Evolutionary conservation across 1,140 invertebrate species (phyloP).

Genomic region (Drosophila bipectinata): DNA sequence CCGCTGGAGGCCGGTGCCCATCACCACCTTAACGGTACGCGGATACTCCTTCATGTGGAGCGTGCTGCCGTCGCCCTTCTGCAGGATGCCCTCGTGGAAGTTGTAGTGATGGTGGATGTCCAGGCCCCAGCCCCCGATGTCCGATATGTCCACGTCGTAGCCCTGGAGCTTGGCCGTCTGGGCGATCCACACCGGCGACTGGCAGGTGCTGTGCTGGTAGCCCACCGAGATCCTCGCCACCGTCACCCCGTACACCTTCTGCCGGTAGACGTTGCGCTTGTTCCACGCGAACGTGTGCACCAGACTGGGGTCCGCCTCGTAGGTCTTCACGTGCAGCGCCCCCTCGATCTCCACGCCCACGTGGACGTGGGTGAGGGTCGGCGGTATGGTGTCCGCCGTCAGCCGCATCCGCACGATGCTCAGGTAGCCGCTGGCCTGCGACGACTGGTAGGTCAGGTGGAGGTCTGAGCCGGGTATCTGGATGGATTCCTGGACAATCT

Average conservation of each 20-base stretch:
- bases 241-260: slow-evolving; percentile 96
- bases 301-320: slow-evolving; percentile 97
- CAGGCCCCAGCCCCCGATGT: slow-evolving; percentile 98
- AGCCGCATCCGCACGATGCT: slow-evolving; percentile 96
- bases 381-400: slow-evolving; percentile 91
- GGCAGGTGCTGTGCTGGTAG: slow-evolving; percentile 96
- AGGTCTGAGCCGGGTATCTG: slow-evolving; percentile 95
- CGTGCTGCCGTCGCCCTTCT: slow-evolving; percentile 97
- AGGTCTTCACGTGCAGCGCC: slow-evolving; percentile 94
- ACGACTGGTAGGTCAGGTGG: slow-evolving; percentile 96
- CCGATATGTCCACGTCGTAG: slow-evolving; percentile 98
- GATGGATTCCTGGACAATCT: slow-evolving; percentile 98
- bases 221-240: slow-evolving; percentile 95
- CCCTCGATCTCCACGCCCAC: slow-evolving; percentile 96
- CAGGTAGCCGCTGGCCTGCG: slow-evolving; percentile 95
- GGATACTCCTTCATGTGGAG: slow-evolving; percentile 97
- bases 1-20: slow-evolving; percentile 96
- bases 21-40: slow-evolving; percentile 94
- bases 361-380: slow-evolving; percentile 93
- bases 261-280: slow-evolving; percentile 98
- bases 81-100: slow-evolving; percentile 97
- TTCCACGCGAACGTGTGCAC: slow-evolving; percentile 98
- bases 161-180: slow-evolving; percentile 96
- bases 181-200: slow-evolving; percentile 95
- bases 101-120: slow-evolving; percentile 99